Conservation (phyloP, 1,140 invertebrate species). For the Patella vulgata region DNA sequence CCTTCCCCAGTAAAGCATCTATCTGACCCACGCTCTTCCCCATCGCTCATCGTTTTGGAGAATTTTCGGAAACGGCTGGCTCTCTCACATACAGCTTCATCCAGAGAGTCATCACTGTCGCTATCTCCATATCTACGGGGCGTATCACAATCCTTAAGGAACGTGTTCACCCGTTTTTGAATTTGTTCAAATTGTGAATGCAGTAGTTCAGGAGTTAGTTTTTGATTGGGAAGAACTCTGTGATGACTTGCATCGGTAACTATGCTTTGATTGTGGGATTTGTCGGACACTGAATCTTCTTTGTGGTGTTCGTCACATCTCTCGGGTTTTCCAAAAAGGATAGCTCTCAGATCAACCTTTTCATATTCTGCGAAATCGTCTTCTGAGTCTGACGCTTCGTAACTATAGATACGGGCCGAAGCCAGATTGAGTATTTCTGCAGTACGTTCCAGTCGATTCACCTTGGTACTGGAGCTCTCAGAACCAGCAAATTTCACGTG, state of each 20-base stretch:
- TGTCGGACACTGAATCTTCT: slow-evolving; percentile 23
- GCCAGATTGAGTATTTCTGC: too few species aligned
- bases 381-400: slow-evolving; percentile 20
- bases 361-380: slow-evolving; percentile 42
- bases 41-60: too few species aligned
- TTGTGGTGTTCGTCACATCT: slow-evolving; percentile 14
- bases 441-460: too few species aligned
- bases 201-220: slow-evolving; percentile 44
- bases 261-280: slow-evolving; percentile 28
- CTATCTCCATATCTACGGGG: slow-evolving; percentile 20
- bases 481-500: slow-evolving; percentile 15
- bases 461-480: slow-evolving; percentile 33
- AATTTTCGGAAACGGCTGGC: neutral
- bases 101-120: slow-evolving; percentile 19
- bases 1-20: neutral
- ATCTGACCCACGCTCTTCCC: neutral
- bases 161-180: slow-evolving; percentile 43
- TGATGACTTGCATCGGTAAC: slow-evolving; percentile 12
- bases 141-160: slow-evolving; percentile 26
- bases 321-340: slow-evolving; percentile 43
- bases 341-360: slow-evolving; percentile 44
- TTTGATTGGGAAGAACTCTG: neutral
- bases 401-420: neutral
- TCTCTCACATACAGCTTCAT: slow-evolving; percentile 3
- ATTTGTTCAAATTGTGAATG: slow-evolving; percentile 38